phyloP scores from a whole-genome alignment of 2,888 invertebrate genomes.

The Volucella inflata region DNA sequence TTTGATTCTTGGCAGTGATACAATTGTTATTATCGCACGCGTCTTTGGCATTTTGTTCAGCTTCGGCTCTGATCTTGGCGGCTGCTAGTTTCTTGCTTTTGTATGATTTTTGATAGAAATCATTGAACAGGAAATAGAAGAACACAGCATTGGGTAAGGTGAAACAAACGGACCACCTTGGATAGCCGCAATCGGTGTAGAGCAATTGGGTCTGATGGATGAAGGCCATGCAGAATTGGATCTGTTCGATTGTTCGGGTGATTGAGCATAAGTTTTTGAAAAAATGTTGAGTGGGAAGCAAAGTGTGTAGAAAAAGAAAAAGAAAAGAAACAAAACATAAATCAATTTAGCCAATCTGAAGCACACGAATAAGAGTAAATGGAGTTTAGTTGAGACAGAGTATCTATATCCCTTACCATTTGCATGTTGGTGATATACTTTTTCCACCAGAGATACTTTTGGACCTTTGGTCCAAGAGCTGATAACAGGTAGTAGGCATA shows the following conservation, averaged over 20 bases:
- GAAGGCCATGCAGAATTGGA: conserved; percentile 95
- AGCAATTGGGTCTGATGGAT: conserved; percentile 93
- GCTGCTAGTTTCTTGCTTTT: conserved; percentile 80
- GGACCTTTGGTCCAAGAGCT: conserved; percentile 93
- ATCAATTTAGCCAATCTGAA: conserved; percentile 51
- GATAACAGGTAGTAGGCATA: conserved; percentile 96
- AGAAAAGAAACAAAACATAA: conserved; percentile 35
- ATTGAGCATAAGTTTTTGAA: conserved; percentile 1
- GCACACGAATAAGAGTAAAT: conserved; percentile 13
- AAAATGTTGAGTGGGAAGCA: conserved; percentile 18
- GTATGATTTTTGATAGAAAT: conserved; percentile 94
- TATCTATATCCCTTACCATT: conserved; percentile 87
- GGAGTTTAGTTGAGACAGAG: not conserved
- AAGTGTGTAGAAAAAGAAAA: conserved; percentile 27
- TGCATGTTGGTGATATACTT: conserved; percentile 95
- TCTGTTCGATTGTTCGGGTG: conserved; percentile 84
- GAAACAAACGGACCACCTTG: conserved; percentile 91
- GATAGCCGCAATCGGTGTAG: conserved; percentile 94
- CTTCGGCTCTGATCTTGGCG: conserved; percentile 65
- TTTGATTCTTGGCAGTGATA: conserved; percentile 78
- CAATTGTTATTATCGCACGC: conserved; percentile 79
- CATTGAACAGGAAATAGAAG: conserved; percentile 95
- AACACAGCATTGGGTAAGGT: conserved; percentile 95
- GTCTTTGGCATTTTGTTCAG: conserved; percentile 63
- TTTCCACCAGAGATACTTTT: conserved; percentile 97